A percentile compares a stretch with the other conserved stretches of the same genome.
Evolutionary conservation across 2,888 invertebrate species (phyloP).

Genomic region (Papilio protenor): DNA sequence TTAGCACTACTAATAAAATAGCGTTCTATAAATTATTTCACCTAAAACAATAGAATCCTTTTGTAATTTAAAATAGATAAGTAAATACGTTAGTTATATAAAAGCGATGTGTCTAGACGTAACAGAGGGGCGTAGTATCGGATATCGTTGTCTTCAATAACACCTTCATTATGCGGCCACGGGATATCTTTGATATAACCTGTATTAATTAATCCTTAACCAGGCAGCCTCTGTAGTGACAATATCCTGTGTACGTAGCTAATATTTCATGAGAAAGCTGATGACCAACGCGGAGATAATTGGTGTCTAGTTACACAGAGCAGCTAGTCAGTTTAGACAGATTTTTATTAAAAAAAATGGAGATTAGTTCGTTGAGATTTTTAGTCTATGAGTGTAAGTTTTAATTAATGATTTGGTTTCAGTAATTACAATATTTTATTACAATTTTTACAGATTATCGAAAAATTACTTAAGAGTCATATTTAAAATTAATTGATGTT

Average conservation of each 20-base stretch:
- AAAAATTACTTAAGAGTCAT: no score
- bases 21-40: no score
- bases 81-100: no score
- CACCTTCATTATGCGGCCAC: conserved; percentile 64
- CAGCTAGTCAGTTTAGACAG: conserved; percentile 52
- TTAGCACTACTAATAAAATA: no score
- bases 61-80: no score
- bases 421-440: no score
- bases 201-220: conserved; percentile 68
- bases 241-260: conserved; percentile 61
- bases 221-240: conserved; percentile 54
- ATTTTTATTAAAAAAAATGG: conserved; percentile 40
- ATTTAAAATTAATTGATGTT: no score
- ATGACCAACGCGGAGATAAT: conserved; percentile 71
- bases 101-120: conserved; percentile 14
- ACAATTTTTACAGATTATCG: no score
- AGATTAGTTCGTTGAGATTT: not conserved
- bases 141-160: conserved; percentile 60
- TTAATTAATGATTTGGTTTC: not conserved
- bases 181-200: conserved; percentile 68
- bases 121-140: conserved; percentile 46
- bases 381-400: not conserved
- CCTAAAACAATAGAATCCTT: no score
- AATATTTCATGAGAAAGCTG: conserved; percentile 67
- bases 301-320: conserved; percentile 68